phyloP scores from a whole-genome alignment of 2,888 invertebrate species.

The Xanthorhoe spadicearia region DNA sequence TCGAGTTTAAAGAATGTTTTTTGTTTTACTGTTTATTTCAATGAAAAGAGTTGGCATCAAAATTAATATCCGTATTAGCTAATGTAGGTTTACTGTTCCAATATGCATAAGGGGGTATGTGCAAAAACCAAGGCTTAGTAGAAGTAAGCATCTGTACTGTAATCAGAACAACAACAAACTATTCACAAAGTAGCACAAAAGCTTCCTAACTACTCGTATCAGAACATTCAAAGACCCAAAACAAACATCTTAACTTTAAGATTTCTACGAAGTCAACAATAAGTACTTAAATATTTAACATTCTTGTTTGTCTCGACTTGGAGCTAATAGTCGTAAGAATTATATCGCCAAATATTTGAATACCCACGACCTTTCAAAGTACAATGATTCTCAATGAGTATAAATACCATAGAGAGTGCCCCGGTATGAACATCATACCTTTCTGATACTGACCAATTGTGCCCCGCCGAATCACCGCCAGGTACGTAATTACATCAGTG shows the following conservation, averaged over 20 bases:
- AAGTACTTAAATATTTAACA: conserved; percentile 10
- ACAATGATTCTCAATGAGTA: conserved; percentile 14
- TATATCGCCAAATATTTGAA: conserved; percentile 25
- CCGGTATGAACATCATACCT: background rate
- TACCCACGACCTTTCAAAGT: conserved; percentile 5
- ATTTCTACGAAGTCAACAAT: conserved; percentile 12
- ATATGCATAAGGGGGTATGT: too few species aligned
- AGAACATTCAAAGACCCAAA: conserved; percentile 1
- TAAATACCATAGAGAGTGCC: background rate
- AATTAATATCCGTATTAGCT: too few species aligned
- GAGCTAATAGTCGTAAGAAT: conserved; percentile 10
- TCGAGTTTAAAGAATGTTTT: too few species aligned
- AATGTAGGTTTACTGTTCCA: too few species aligned
- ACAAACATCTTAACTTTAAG: conserved; percentile 8
- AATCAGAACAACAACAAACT: too few species aligned
- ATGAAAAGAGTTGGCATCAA: too few species aligned
- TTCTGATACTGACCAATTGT: background rate
- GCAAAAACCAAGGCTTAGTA: too few species aligned
- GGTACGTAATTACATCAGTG: too few species aligned
- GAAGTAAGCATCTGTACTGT: too few species aligned
- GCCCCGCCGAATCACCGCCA: too few species aligned
- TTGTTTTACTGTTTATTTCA: too few species aligned
- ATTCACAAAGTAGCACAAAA: background rate
- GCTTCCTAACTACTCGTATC: background rate
- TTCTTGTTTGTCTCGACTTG: conserved; percentile 18